Base-by-base conservation (phyloP, 2,797 vertebrate genomes). In the Squalus acanthias region DNA sequence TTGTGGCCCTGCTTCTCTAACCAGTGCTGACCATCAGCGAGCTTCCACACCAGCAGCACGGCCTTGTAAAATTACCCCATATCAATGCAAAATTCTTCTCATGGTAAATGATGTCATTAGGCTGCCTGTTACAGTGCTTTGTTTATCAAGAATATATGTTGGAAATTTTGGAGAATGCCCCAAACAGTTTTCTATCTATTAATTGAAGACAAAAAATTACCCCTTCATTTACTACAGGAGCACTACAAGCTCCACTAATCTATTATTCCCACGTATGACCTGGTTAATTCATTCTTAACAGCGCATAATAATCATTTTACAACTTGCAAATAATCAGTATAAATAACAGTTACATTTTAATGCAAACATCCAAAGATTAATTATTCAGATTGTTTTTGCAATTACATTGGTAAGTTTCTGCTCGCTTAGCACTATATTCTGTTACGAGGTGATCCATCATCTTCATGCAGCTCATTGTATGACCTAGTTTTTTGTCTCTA, bases 281-380 rank as follows among this genome's bases (percentile, higher is more conserved):
- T 92, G 15, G 5, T 92, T 92, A 92, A 92, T 65, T 0, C 33
- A 39, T 92, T 15, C 60, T 92, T 65, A n/a, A 92, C 53, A 65
- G 89, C 15, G 33, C 29, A 65, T 65, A 92, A 91, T 91, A 91
- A 92, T 63, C 60, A 92, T 88, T 53, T 26, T 92, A n/a, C 60
- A 92, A 65, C 29, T 39, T 92, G 15, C 57, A 92, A 65, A 92
- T 65, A 63, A 63, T 91, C 57, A 91, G 57, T 29, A 20, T 29
- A 91, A 91, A 63, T n/a, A 89, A 89, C 53, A 92, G 89, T 65
- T 92, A 65, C 29, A 65, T 92, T 65, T 92, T n/a, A 92, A 65
- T 65, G 57, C 57, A 65, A 92, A 63, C 60, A 20, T n/a, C 13
- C 13, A 60, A 29, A 63, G 88, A 91, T 91, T 91, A 91, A 92